Percentiles rank a stretch among this genome's conserved stretches.
These are phyloP conservation scores for Pecten maximus DNA, from an alignment of 2,888 invertebrate genomes.

Conservation along the genomic window DNA sequence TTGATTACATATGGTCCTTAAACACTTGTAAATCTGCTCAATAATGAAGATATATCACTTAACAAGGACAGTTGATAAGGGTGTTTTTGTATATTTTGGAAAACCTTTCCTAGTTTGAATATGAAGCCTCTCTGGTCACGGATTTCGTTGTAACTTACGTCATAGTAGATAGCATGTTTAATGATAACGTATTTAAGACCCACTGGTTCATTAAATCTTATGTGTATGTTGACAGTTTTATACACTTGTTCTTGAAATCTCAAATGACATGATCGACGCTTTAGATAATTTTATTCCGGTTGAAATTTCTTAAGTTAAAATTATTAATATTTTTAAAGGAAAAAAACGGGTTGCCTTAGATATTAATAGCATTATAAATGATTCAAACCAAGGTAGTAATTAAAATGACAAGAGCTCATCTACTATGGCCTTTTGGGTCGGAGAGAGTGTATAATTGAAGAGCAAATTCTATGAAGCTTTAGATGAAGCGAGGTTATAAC, in stretches of 20 bases:
- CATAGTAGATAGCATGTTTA: neutral
- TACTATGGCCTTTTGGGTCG: conserved; percentile 16
- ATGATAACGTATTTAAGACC: neutral
- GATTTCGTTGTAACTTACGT: neutral
- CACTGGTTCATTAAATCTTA: neutral
- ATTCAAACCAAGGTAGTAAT: neutral
- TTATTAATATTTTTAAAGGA: neutral
- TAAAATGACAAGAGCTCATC: neutral
- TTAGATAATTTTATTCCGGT: neutral
- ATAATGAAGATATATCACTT: neutral
- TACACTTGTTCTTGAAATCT: neutral
- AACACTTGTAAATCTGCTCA: no score
- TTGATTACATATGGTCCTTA: no score
- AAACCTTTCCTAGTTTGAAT: neutral
- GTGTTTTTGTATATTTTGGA: neutral
- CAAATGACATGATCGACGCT: neutral
- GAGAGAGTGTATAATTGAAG: conserved; percentile 2
- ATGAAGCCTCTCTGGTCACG: neutral
- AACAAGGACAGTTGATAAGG: neutral
- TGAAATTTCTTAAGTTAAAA: neutral
- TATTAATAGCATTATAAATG: neutral
- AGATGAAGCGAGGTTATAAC: neutral
- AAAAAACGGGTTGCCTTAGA: neutral
- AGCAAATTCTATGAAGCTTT: neutral
- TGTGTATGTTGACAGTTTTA: neutral